Percentiles rank a stretch among this genome's conserved stretches.
Conservation (phyloP, 2,113 vertebrate species). For the Phylloscopus whistleri region DNA sequence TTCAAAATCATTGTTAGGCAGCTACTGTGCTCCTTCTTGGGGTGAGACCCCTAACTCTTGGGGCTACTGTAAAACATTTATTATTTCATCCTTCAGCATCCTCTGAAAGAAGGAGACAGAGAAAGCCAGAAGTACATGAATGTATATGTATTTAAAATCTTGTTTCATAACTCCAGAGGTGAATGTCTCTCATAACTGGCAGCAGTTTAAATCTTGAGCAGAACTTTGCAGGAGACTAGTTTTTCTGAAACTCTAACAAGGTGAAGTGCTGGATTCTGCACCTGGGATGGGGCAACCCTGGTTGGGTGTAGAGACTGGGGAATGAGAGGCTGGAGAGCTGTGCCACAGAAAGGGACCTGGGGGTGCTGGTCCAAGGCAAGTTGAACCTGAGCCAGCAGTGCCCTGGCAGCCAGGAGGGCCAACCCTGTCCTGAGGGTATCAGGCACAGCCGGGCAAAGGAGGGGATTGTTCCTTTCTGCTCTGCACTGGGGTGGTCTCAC, state of each 20-base stretch:
- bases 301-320: background rate
- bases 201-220: background rate
- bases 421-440: background rate
- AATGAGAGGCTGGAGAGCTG: background rate
- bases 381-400: background rate
- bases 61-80: background rate
- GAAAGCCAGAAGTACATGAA: background rate
- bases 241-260: background rate
- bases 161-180: background rate
- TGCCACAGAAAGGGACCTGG: accelerated
- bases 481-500: accelerated
- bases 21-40: background rate
- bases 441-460: background rate
- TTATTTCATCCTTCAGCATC: background rate
- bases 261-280: background rate
- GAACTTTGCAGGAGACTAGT: background rate
- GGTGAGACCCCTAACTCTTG: background rate
- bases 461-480: background rate
- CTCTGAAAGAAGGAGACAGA: background rate
- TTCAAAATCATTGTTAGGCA: background rate
- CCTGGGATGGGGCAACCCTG: background rate
- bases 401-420: background rate
- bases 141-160: background rate
- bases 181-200: background rate
- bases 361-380: background rate